Conservation (phyloP, 2,888 invertebrate genomes). For the Drosophila suboccidentalis region DNA sequence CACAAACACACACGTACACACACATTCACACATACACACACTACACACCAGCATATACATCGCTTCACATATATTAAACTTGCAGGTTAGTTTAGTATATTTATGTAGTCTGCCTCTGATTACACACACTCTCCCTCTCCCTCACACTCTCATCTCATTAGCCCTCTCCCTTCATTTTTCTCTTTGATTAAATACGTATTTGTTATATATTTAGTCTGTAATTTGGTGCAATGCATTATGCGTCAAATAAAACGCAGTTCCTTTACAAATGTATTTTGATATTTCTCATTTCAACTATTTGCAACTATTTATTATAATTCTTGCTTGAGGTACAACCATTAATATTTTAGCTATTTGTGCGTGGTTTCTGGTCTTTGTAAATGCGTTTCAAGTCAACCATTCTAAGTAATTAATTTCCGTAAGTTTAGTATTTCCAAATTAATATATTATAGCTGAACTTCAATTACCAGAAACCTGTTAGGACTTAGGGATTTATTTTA, state of each 20-base stretch:
- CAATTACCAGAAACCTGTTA: not conserved
- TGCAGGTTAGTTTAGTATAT: conserved; percentile 47
- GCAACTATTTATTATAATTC: not conserved
- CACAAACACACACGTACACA: conserved; percentile 18
- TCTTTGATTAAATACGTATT: conserved; percentile 56
- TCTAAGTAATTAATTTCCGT: not conserved
- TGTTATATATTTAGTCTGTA: conserved; percentile 57
- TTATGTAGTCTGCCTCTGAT: conserved; percentile 23
- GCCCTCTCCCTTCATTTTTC: too few relatives aligned
- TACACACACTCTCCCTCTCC: not conserved
- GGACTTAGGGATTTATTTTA: not conserved
- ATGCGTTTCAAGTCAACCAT: not conserved
- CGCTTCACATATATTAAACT: conserved; percentile 27
- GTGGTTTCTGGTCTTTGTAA: not conserved
- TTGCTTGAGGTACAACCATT: not conserved
- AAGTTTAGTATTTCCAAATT: not conserved
- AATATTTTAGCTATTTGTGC: not conserved
- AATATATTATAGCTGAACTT: not conserved
- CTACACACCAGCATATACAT: not conserved
- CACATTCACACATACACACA: not conserved
- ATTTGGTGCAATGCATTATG: conserved; percentile 47
- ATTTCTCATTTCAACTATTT: conserved; percentile 7
- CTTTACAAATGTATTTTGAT: conserved; percentile 24
- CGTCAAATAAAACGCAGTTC: conserved; percentile 26
- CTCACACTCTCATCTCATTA: not conserved